Evolutionary conservation across 2,113 vertebrate genomes (phyloP).

Genomic region (Notiomystis cincta): DNA sequence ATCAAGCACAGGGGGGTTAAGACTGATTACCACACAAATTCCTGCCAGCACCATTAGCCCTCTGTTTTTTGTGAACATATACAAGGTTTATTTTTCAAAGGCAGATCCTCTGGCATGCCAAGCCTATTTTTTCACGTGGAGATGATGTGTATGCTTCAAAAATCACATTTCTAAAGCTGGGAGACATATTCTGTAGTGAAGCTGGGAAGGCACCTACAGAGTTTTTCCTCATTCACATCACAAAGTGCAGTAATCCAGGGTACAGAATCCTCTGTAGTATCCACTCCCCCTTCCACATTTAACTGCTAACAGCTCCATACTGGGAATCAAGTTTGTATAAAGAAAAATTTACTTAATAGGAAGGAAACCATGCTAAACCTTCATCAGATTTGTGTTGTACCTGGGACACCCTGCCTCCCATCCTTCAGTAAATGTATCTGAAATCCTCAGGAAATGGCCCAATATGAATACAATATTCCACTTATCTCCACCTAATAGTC

Average conservation of each 20-base stretch:
- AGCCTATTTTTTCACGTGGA: not conserved
- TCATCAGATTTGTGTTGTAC: not conserved
- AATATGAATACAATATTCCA: not conserved
- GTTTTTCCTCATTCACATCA: not conserved
- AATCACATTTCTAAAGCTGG: not conserved
- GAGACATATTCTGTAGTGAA: not conserved
- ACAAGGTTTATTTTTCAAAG: not conserved
- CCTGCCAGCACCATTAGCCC: not conserved
- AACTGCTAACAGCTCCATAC: not conserved
- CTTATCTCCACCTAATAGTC: constrained; percentile 7
- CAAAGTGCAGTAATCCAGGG: not conserved
- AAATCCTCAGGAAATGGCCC: not conserved
- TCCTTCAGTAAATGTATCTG: not conserved
- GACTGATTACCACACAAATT: not conserved
- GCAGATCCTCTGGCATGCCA: not conserved
- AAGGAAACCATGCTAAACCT: not conserved
- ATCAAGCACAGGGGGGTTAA: not conserved
- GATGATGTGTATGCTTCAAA: not conserved
- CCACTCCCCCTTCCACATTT: not conserved
- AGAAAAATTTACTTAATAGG: not conserved
- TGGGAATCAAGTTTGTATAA: not conserved
- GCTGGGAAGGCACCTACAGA: not conserved
- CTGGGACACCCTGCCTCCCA: not conserved
- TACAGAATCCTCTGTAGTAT: not conserved
- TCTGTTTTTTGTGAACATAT: not conserved